Conservation (phyloP, 2,888 invertebrate species). For the Clivina fossor region DNA sequence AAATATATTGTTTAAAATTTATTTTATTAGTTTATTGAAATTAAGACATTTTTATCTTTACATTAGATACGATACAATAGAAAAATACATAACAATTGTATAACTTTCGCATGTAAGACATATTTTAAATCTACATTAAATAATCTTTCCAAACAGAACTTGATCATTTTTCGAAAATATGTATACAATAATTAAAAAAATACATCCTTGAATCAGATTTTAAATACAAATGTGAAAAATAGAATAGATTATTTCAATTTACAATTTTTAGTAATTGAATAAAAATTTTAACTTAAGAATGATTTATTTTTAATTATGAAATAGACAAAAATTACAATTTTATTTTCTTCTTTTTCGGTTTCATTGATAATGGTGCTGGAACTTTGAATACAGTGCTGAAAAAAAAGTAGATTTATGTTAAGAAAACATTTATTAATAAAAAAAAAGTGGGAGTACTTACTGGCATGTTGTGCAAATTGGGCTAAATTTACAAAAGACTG, state of each 20-base stretch:
- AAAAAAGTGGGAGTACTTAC: constrained; percentile 65
- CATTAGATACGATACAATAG: no score
- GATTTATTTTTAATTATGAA: background rate
- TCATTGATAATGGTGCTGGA: constrained; percentile 75
- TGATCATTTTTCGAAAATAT: no score
- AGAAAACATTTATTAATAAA: constrained; percentile 12
- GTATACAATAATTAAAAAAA: no score
- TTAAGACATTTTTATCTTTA: constrained; percentile 21
- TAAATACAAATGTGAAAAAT: no score
- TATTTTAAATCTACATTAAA: no score
- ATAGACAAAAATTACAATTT: constrained; percentile 53
- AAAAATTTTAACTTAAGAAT: background rate
- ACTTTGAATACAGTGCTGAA: constrained; percentile 88
- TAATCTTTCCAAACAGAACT: no score
- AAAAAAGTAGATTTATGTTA: constrained; percentile 50
- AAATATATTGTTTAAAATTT: constrained; percentile 9
- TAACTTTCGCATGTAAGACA: no score
- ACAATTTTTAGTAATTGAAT: constrained; percentile 2
- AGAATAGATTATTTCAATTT: constrained; percentile 9
- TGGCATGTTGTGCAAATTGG: constrained; percentile 98
- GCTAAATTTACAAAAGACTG: constrained; percentile 96
- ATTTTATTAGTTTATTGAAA: constrained; percentile 13
- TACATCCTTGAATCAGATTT: no score
- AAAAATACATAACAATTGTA: no score
- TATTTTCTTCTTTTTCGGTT: constrained; percentile 80